These are phyloP conservation scores for Perognathus longimembris DNA, from an alignment of 2,113 vertebrate genomes.

Conservation along the genomic window DNA sequence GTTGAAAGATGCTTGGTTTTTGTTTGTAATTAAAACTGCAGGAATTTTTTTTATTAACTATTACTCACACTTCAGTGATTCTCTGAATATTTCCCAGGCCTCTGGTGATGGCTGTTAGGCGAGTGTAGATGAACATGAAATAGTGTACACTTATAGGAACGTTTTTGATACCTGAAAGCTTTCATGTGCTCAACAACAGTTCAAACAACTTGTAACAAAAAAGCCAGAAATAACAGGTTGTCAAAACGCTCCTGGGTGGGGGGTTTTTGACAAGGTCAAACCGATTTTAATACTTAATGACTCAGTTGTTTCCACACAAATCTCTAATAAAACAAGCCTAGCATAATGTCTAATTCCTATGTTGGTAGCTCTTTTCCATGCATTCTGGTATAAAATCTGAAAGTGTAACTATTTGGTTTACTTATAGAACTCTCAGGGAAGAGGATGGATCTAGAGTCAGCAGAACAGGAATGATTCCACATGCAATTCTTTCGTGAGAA, in stretches of 20 bases:
- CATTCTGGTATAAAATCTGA: not conserved
- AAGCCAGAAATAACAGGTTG: slow-evolving; percentile 51
- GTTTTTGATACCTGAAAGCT: slow-evolving; percentile 68
- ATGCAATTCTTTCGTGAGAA: too few relatives aligned
- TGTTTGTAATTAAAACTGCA: slow-evolving; percentile 74
- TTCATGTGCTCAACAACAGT: slow-evolving; percentile 54
- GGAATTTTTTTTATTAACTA: slow-evolving; percentile 77
- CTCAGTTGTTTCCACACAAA: slow-evolving; percentile 1
- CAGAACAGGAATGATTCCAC: too few relatives aligned
- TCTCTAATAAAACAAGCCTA: slow-evolving; percentile 63
- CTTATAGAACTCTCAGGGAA: not conserved
- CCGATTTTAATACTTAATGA: slow-evolving; percentile 71
- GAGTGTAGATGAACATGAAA: slow-evolving; percentile 66
- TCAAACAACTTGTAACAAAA: slow-evolving; percentile 78
- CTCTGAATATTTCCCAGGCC: slow-evolving; percentile 59
- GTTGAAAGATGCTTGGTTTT: slow-evolving; percentile 68
- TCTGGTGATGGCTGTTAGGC: slow-evolving; percentile 11
- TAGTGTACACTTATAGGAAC: slow-evolving; percentile 73
- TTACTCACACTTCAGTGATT: slow-evolving; percentile 66
- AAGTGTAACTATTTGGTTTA: not conserved
- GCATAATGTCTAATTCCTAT: slow-evolving; percentile 42
- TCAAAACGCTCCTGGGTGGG: slow-evolving; percentile 70
- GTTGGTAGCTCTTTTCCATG: not conserved
- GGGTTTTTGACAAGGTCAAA: slow-evolving; percentile 60
- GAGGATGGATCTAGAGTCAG: not conserved